These are phyloP conservation scores for Dromius quadrimaculatus DNA, from an alignment of 2,888 invertebrate species.

Conservation along the genomic window DNA sequence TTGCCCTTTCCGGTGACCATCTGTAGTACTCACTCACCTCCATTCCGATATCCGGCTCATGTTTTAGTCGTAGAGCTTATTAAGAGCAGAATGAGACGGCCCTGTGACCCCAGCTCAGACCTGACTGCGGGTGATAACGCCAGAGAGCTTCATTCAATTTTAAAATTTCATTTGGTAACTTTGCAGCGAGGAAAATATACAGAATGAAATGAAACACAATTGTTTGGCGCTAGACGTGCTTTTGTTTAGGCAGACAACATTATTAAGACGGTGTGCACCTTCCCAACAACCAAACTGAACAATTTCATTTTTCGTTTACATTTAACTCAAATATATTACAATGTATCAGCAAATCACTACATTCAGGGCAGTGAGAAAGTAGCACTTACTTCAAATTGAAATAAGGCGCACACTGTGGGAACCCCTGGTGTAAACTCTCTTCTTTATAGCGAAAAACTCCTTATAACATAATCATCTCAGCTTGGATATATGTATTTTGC, in stretches of 20 bases:
- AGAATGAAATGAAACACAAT: conserved; percentile 56
- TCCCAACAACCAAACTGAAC: no score
- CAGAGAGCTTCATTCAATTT: conserved; percentile 59
- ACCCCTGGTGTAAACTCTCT: no score
- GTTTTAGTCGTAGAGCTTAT: conserved; percentile 56
- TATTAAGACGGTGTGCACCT: conserved; percentile 28
- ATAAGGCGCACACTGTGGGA: no score
- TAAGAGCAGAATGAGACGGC: conserved; percentile 53
- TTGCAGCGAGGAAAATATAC: conserved; percentile 53
- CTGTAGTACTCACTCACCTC: not conserved
- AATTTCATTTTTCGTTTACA: no score
- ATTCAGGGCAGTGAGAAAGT: no score
- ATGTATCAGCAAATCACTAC: no score
- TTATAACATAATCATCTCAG: no score
- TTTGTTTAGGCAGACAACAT: conserved; percentile 39
- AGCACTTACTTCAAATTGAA: no score
- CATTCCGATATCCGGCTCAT: conserved; percentile 54
- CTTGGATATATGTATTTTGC: no score
- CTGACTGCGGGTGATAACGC: conserved; percentile 57
- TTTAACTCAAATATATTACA: no score
- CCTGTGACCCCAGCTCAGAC: no score
- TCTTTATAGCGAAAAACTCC: no score
- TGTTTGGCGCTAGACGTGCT: conserved; percentile 41
- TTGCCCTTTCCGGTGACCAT: conserved; percentile 1
- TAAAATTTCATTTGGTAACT: conserved; percentile 59